Percentiles rank a stretch among this genome's conserved stretches.
Conservation (phyloP, 2,797 vertebrate genomes). For the Graptemys geographica region DNA sequence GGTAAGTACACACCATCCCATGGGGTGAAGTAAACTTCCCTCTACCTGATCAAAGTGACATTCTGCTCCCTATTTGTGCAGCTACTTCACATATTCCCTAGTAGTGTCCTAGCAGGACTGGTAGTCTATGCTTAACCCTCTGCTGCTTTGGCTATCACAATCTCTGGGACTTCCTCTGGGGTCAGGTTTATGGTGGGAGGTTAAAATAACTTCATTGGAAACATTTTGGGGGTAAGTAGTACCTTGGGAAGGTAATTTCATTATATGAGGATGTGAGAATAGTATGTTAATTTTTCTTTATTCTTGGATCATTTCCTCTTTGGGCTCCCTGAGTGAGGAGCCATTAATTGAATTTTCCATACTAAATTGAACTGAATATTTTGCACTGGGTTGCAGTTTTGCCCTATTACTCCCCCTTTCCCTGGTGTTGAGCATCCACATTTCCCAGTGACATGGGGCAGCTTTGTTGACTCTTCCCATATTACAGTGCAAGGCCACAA, state of each 20-base stretch:
- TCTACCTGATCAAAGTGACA: background rate
- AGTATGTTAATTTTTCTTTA: constrained; percentile 74
- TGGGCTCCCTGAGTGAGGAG: background rate
- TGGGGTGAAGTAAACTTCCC: background rate
- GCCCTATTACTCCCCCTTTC: background rate
- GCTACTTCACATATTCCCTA: background rate
- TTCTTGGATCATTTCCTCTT: constrained; percentile 62
- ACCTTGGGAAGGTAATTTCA: constrained; percentile 61
- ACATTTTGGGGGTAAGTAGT: constrained; percentile 53
- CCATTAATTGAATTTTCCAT: constrained; percentile 58
- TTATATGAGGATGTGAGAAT: constrained; percentile 65
- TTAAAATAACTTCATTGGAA: constrained; percentile 16
- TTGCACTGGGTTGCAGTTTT: constrained; percentile 44
- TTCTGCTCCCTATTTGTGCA: background rate
- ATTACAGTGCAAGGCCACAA: background rate
- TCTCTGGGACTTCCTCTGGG: background rate
- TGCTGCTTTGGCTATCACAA: background rate
- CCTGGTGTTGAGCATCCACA: background rate
- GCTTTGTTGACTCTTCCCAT: background rate
- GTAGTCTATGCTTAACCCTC: background rate
- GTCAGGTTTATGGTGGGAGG: constrained; percentile 23
- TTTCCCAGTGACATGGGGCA: background rate
- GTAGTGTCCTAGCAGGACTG: background rate
- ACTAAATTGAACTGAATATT: constrained; percentile 68
- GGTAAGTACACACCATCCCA: background rate